A percentile compares a stretch with the other conserved stretches of the same genome.
phyloP scores from a whole-genome alignment of 2,113 vertebrate genomes.

The Tiliqua scincoides region DNA sequence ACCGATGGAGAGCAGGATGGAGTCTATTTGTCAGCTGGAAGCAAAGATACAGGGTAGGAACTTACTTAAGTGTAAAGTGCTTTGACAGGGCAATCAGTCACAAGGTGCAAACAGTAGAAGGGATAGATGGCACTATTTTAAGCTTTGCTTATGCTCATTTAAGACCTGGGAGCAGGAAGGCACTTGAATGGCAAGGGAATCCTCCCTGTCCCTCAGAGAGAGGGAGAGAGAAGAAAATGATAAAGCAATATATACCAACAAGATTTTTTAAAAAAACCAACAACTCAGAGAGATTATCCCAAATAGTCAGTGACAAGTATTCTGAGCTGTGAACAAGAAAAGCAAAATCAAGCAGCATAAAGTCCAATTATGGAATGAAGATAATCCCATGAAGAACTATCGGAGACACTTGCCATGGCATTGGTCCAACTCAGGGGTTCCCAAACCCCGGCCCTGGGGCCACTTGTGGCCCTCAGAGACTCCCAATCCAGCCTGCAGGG shows the following conservation, averaged over 20 bases:
- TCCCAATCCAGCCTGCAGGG: no score
- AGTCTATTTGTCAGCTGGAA: constrained; percentile 40
- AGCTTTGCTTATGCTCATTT: neutral
- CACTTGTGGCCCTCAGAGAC: no score
- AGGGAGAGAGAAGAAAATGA: neutral
- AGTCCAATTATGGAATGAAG: neutral
- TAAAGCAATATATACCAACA: neutral
- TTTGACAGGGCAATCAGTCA: constrained; percentile 42
- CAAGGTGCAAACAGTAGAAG: neutral
- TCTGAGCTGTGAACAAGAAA: neutral
- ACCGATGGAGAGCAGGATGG: constrained; percentile 13
- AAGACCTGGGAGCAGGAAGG: neutral
- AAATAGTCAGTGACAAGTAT: neutral
- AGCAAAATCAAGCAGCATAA: neutral
- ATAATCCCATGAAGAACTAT: neutral
- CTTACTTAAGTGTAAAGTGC: constrained; percentile 13
- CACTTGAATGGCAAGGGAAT: neutral
- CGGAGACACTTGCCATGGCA: no score
- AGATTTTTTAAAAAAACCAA: no score
- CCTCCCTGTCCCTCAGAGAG: neutral
- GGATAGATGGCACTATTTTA: neutral
- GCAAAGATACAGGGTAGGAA: constrained; percentile 31
- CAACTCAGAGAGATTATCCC: neutral
- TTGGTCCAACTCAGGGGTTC: no score
- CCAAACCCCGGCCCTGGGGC: no score